Evolutionary conservation across 2,113 vertebrate species (phyloP).

Genomic region (Coryphaenoides rupestris): DNA sequence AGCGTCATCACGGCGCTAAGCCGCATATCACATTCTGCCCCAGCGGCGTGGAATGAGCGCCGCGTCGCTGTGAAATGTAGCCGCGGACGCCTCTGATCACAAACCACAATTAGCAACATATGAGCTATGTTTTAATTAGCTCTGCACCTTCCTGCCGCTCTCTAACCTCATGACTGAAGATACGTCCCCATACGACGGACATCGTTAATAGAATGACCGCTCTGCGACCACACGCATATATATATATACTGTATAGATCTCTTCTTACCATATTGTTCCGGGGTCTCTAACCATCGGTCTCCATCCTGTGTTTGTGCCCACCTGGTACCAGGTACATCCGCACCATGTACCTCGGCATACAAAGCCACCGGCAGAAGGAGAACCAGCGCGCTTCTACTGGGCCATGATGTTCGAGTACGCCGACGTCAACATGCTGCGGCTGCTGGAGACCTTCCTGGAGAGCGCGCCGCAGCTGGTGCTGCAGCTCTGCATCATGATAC

Average conservation of each 20-base stretch:
- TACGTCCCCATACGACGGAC: conserved; percentile 20
- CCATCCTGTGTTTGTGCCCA: conserved; percentile 3
- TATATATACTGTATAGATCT: not conserved
- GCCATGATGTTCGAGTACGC: conserved; percentile 99
- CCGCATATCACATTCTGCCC: conserved; percentile 28
- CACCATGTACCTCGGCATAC: conserved; percentile 98
- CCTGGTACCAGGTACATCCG: conserved; percentile 91
- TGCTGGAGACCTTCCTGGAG: conserved; percentile 97
- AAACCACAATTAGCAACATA: conserved; percentile 12
- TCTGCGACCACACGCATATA: conserved; percentile 14
- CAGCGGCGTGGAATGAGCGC: conserved; percentile 21
- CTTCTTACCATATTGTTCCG: no score
- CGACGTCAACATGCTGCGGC: conserved; percentile 97
- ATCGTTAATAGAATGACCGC: conserved; percentile 19
- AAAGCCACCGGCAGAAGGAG: conserved; percentile 95
- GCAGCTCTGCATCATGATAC: conserved; percentile 99
- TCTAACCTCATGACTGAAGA: conserved; percentile 10
- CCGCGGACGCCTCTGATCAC: conserved; percentile 26
- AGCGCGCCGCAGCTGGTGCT: conserved; percentile 99
- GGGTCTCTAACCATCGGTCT: conserved; percentile 1
- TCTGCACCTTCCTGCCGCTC: conserved; percentile 17
- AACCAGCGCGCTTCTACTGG: conserved; percentile 98
- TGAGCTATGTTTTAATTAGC: conserved; percentile 39
- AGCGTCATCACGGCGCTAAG: conserved; percentile 31
- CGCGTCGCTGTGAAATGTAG: conserved; percentile 14